Conservation (phyloP, 1,140 invertebrate species). For the Drosophila obscura region DNA sequence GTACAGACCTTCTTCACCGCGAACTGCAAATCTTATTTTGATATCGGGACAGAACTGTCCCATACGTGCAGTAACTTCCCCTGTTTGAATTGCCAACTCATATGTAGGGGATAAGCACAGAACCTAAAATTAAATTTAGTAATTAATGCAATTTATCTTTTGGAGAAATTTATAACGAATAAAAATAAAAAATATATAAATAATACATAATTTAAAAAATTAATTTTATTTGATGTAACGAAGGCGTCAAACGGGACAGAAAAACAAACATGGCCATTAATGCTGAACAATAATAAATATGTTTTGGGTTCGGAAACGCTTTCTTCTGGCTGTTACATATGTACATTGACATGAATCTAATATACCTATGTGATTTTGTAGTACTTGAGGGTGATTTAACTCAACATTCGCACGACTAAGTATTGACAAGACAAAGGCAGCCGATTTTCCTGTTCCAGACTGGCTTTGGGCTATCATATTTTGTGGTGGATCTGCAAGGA, state of each 20-base stretch:
- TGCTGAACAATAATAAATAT: too few relatives aligned
- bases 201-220: too few relatives aligned
- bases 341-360: background rate
- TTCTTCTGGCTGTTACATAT: too few relatives aligned
- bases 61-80: constrained; percentile 97
- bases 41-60: constrained; percentile 95
- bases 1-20: constrained; percentile 92
- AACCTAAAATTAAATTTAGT: constrained; percentile 85
- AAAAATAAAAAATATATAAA: too few relatives aligned
- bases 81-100: constrained; percentile 98
- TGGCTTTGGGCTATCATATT: constrained; percentile 99
- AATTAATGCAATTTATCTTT: background rate
- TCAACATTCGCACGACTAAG: constrained; percentile 94
- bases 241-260: too few relatives aligned
- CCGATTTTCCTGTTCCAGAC: constrained; percentile 99
- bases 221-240: too few relatives aligned
- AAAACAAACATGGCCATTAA: too few relatives aligned
- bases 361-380: background rate
- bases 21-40: constrained; percentile 94
- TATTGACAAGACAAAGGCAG: constrained; percentile 98
- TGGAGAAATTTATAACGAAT: too few relatives aligned
- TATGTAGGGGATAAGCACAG: constrained; percentile 98
- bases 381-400: constrained; percentile 91
- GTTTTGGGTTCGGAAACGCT: too few relatives aligned
- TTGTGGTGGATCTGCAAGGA: constrained; percentile 96